Base-by-base conservation (phyloP, 2,113 vertebrate genomes). In the Oryzias celebensis region DNA sequence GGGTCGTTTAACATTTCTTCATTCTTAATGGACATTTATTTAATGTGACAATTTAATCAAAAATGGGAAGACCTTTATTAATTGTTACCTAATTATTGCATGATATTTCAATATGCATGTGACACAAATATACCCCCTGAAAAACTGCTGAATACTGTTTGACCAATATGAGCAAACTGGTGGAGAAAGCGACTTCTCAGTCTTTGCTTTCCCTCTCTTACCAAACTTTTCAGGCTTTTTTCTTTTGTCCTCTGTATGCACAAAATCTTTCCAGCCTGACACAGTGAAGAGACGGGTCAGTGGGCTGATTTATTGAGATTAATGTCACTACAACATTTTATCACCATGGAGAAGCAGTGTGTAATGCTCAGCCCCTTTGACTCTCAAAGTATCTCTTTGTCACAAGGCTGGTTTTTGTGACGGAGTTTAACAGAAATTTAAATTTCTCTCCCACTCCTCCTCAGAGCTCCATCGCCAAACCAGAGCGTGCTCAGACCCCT, bases 361-460 rank as follows among this genome's bases (percentile, higher is more conserved):
- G 56, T 58, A 75, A 8, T 59, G 80, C 80, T 80, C 70, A 59
- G 60, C 62, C 28, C 28, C 57, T 76, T 48, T 44, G 26, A 43
- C 70, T 64, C 76, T 88, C 85, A 90, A 82, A 85, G 85, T 86
- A 72, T 58, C 73, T 77, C 79, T 80, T 87, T 90, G 73, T 86
- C 75, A 75, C 80, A 71, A 47, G 63, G 68, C 23, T 28, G 44
- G 73, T 52, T 82, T 78, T 75, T 84, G 75, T 91, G 87, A 89
- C 75, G 71, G 78, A 71, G 73, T 87, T 73, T 31, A 82, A 72
- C 77, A 87, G 81, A 86, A 87, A 87, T 87, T 85, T 77, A 75
- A 80, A 90, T 88, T 78, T 80, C 81, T 82, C 87, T 87, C 87
- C 84, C 83, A 87, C 87, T 86, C 79, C 62, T 66, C 69, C 83